Evolutionary conservation across 2,888 invertebrate genomes (phyloP).

Genomic region (Tipula unca): DNA sequence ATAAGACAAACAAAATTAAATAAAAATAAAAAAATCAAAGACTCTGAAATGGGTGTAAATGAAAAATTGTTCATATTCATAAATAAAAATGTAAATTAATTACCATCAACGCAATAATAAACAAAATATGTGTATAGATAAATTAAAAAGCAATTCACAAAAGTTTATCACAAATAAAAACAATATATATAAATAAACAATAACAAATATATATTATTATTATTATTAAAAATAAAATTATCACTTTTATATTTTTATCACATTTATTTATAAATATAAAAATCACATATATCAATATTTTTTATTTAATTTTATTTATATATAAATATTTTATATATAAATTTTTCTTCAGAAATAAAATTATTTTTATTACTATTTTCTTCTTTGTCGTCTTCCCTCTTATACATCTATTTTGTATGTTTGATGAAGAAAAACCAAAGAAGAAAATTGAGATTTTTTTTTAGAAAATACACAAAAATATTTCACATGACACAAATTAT

Average conservation of each 20-base stretch:
- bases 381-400: not conserved
- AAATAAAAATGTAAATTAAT: not conserved
- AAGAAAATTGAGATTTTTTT: not conserved
- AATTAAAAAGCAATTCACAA: constrained; percentile 8
- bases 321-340: not conserved
- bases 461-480: not conserved
- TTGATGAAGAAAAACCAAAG: not conserved
- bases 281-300: not conserved
- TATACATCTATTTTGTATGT: not conserved
- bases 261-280: constrained; percentile 3
- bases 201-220: not conserved
- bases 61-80: not conserved
- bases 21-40: not conserved
- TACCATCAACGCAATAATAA: not conserved
- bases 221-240: not conserved
- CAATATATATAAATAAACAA: not conserved
- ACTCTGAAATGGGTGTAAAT: not conserved
- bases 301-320: too few species aligned
- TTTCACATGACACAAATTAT: not conserved
- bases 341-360: not conserved
- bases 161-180: not conserved
- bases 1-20: not conserved
- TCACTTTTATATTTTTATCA: not conserved
- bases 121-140: not conserved
- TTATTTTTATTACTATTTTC: not conserved